Evolutionary conservation across 2,797 vertebrate species (phyloP), one percentile per base, ranked within the genome.

Genomic region (Ceryle rudis): DNA sequence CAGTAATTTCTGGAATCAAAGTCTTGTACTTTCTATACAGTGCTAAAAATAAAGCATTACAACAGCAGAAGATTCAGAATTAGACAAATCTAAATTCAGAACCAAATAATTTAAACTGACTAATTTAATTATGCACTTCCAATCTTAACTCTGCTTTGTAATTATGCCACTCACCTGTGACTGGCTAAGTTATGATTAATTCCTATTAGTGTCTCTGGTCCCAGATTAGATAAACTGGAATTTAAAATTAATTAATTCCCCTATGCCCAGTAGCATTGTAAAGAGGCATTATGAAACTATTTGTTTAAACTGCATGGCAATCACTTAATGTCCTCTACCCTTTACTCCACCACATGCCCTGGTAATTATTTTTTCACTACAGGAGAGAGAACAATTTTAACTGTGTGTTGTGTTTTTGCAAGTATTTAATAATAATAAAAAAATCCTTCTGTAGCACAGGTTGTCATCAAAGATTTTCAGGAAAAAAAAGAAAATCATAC

Each of bases 121-220:
- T 91, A 77, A 86, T 95, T 83, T 93, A 90, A 94, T 96, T 90
- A 92, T 7, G 44, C 37, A 64, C 51, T 69, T 95, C n/a, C 71
- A 89, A 33, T 64, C 74, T 93, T 70, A 93, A 89, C 47, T 89
- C 47, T 80, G 44, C 22, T 90, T 86, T 91, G 49, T 89, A 95
- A 95, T 95, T 90, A 94, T 21, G 46, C 41, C 69, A 93, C 37
- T 95, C 86, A 96, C 88, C 73, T 96, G 86, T 88, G 85, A 95
- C 85, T 91, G 83, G 82, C 41, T 86, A 91, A 73, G 1, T 94
- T 87, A 95, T 33, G 37, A 94, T 95, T 93, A 95, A 95, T 89
- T 95, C 86, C 74, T 94, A 35, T 60, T 84, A 86, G 19, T 26
- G 37, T 67, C 57, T 89, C 44, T 94, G 78, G 60, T 58, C 67